These are phyloP conservation scores for Harpagifer antarcticus DNA, from an alignment of 2,797 vertebrate genomes.

Conservation along the genomic window DNA sequence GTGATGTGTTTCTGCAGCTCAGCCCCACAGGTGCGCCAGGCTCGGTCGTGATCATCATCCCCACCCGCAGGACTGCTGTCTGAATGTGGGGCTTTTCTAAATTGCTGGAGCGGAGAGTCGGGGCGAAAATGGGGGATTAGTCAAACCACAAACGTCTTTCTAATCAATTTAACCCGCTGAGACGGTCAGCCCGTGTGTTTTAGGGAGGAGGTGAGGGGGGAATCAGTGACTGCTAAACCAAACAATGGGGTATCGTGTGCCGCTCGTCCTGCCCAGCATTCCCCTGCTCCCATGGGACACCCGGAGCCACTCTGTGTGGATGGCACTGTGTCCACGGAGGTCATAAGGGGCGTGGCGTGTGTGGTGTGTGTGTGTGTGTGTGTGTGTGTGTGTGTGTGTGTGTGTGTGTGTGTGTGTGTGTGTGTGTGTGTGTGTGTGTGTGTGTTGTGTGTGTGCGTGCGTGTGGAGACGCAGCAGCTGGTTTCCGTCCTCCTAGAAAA, in stretches of 20 bases:
- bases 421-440: not conserved
- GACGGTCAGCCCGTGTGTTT: slow-evolving; percentile 66
- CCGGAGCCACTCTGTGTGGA: slow-evolving; percentile 75
- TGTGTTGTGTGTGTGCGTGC: slow-evolving; percentile 6
- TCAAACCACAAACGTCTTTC: slow-evolving; percentile 75
- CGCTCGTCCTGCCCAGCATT: slow-evolving; percentile 80
- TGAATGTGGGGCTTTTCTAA: slow-evolving; percentile 52
- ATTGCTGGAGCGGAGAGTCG: slow-evolving; percentile 53
- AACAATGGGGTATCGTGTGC: slow-evolving; percentile 86
- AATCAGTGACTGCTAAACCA: slow-evolving; percentile 80
- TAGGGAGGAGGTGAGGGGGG: slow-evolving; percentile 40
- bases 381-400: slow-evolving; percentile 32
- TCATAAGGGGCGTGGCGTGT: slow-evolving; percentile 66
- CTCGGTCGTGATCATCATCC: slow-evolving; percentile 19
- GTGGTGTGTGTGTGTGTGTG: not conserved
- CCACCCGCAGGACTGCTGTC: slow-evolving; percentile 32
- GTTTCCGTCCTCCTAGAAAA: slow-evolving; percentile 73
- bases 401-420: slow-evolving; percentile 15
- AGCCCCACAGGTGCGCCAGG: slow-evolving; percentile 56
- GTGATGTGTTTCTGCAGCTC: not conserved
- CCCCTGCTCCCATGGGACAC: slow-evolving; percentile 79
- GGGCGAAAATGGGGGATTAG: slow-evolving; percentile 67
- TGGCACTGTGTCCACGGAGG: slow-evolving; percentile 77
- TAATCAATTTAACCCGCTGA: slow-evolving; percentile 81
- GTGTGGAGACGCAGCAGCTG: slow-evolving; percentile 77